Percentiles rank a stretch among this genome's conserved stretches.
Evolutionary conservation across 2,797 vertebrate species (phyloP).

Genomic region (Prionace glauca): DNA sequence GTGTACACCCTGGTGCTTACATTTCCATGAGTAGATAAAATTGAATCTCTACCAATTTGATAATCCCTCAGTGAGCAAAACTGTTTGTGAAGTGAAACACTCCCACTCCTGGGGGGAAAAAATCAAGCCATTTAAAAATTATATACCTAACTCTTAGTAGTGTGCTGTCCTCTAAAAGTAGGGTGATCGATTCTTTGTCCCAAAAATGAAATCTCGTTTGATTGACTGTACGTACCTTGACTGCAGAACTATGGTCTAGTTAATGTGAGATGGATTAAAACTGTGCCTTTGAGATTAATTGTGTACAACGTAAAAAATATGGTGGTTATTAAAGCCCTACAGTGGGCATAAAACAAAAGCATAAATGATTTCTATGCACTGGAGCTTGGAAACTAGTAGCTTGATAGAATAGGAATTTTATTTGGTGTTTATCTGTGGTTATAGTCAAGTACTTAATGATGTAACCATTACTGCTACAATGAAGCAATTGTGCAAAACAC

Average conservation of each 20-base stretch:
- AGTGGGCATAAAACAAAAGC: slow-evolving; percentile 16
- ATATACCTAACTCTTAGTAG: neutral
- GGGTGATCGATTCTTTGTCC: neutral
- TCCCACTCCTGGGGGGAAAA: neutral
- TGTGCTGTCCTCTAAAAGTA: neutral
- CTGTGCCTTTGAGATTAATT: slow-evolving; percentile 30
- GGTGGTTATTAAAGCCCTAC: neutral
- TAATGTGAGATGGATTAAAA: neutral
- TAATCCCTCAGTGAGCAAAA: neutral
- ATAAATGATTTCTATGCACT: slow-evolving; percentile 31
- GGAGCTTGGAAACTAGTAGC: slow-evolving; percentile 29
- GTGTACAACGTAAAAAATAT: neutral
- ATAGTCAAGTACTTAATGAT: slow-evolving; percentile 19
- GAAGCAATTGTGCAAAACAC: slow-evolving; percentile 35
- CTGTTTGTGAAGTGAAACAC: neutral
- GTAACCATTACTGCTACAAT: slow-evolving; percentile 28
- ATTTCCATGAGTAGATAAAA: neutral
- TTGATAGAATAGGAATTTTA: slow-evolving; percentile 20
- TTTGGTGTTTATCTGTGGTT: slow-evolving; percentile 37
- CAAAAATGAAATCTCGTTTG: neutral
- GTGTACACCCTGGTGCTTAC: neutral
- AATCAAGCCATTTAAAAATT: slow-evolving; percentile 3
- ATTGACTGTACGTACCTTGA: neutral
- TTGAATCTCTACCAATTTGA: neutral
- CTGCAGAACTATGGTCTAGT: neutral